Conservation (phyloP, 1,140 invertebrate genomes). For the Calephelis virginiensis region DNA sequence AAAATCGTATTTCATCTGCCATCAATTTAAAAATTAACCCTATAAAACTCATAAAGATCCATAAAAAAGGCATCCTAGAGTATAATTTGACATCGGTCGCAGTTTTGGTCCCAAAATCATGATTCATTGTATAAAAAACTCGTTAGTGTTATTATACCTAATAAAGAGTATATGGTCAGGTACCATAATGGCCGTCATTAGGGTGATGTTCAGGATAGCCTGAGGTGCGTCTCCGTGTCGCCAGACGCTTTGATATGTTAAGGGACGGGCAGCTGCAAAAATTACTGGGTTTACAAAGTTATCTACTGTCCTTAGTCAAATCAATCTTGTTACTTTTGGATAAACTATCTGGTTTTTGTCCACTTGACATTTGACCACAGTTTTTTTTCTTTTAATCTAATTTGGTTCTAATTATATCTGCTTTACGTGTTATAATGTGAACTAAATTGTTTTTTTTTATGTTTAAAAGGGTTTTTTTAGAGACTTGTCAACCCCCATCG, state of each 20-base stretch:
- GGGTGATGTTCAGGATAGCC: constrained; percentile 43
- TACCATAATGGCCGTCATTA: constrained; percentile 63
- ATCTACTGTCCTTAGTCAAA: no score
- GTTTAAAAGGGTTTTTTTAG: no score
- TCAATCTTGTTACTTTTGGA: no score
- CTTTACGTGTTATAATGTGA: no score
- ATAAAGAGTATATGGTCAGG: constrained; percentile 65
- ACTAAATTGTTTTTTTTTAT: no score
- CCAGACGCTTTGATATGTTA: constrained; percentile 31
- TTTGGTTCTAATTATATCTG: no score
- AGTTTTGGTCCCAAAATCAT: constrained; percentile 51
- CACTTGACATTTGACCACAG: no score
- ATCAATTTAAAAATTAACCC: constrained; percentile 22
- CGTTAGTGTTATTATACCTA: constrained; percentile 70
- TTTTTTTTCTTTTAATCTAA: no score
- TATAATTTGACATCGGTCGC: constrained; percentile 53
- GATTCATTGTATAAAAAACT: constrained; percentile 63
- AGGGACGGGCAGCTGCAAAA: constrained; percentile 1
- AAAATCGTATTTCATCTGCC: neutral
- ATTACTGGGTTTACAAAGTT: neutral
- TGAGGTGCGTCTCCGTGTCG: constrained; percentile 55
- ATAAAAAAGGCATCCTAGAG: constrained; percentile 38
- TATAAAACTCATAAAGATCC: constrained; percentile 27
- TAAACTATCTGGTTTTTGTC: no score
- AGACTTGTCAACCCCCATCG: no score